phyloP scores from a whole-genome alignment of 2,797 vertebrate species.

The Novumbra hubbsi region DNA sequence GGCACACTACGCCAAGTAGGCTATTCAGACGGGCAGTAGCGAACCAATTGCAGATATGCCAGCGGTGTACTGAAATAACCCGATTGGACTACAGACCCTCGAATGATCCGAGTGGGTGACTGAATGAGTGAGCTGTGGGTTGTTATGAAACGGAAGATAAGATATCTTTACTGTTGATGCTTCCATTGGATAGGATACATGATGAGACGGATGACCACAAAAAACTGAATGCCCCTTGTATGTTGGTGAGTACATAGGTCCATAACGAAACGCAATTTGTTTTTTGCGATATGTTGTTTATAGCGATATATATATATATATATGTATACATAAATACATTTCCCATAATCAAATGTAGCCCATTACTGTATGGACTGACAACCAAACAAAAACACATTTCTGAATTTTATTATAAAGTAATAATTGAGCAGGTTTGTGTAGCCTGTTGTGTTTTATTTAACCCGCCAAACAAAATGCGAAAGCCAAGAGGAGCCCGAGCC shows the following conservation, averaged over 20 bases:
- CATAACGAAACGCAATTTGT: not conserved
- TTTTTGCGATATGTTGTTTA: not conserved
- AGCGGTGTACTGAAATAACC: constrained; percentile 45
- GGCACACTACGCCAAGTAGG: constrained; percentile 18
- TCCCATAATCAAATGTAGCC: not conserved
- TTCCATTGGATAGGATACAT: constrained; percentile 7
- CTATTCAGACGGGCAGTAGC: constrained; percentile 18
- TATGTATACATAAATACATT: not conserved
- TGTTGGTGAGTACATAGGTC: constrained; percentile 38
- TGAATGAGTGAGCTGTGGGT: constrained; percentile 34
- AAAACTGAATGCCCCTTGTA: constrained; percentile 13
- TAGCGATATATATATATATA: not conserved
- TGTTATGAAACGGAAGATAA: constrained; percentile 10
- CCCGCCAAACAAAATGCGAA: not conserved
- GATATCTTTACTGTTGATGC: not conserved
- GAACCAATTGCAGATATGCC: constrained; percentile 33
- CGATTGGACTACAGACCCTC: constrained; percentile 70
- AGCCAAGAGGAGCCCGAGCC: not conserved
- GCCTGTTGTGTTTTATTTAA: not conserved
- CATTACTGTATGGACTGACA: not conserved
- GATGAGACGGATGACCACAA: constrained; percentile 20
- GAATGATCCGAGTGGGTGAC: constrained; percentile 69
- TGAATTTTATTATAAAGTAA: not conserved
- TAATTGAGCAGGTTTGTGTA: not conserved
- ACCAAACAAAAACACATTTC: not conserved